Conservation (phyloP, 2,888 invertebrate genomes). For the Stenoptilia bipunctidactyla region DNA sequence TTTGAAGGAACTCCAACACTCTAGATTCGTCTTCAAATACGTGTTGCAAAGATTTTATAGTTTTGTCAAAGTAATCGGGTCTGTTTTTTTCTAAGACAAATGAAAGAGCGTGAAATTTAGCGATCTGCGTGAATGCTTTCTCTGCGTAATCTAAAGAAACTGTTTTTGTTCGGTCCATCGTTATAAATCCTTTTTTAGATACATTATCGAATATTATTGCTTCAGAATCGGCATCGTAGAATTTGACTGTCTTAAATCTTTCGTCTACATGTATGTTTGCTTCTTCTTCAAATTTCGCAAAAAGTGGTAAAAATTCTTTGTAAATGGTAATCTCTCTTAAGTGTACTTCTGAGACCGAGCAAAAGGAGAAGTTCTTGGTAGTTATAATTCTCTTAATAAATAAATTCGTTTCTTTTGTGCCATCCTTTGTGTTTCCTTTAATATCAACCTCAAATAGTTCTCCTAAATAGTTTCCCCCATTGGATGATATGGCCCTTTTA, state of each 20-base stretch:
- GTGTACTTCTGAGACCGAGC: conserved; percentile 26
- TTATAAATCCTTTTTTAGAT: conserved; percentile 25
- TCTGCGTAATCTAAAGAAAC: conserved; percentile 22
- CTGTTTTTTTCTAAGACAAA: conserved; percentile 21
- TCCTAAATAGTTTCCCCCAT: conserved; percentile 30
- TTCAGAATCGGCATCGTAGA: conserved; percentile 23
- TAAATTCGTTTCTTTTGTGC: conserved; percentile 23
- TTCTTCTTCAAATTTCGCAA: conserved; percentile 26
- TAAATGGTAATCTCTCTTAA: conserved; percentile 31
- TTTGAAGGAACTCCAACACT: too few species aligned
- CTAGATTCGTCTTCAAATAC: conserved; percentile 12
- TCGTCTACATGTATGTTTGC: conserved; percentile 25
- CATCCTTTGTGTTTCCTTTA: conserved; percentile 20
- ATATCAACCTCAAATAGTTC: conserved; percentile 27
- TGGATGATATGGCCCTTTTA: conserved; percentile 20
- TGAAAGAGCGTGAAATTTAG: conserved; percentile 29
- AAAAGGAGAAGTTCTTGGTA: conserved; percentile 22
- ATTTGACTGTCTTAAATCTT: conserved; percentile 26
- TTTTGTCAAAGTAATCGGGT: conserved; percentile 20
- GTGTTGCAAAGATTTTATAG: conserved; percentile 13
- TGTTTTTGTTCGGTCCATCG: conserved; percentile 21
- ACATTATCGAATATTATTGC: conserved; percentile 37
- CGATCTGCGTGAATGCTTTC: conserved; percentile 22
- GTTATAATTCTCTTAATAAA: conserved; percentile 35
- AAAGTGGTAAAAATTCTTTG: conserved; percentile 26